Base-by-base conservation (phyloP, 2,797 vertebrate genomes). In the Tolypeutes matacus region DNA sequence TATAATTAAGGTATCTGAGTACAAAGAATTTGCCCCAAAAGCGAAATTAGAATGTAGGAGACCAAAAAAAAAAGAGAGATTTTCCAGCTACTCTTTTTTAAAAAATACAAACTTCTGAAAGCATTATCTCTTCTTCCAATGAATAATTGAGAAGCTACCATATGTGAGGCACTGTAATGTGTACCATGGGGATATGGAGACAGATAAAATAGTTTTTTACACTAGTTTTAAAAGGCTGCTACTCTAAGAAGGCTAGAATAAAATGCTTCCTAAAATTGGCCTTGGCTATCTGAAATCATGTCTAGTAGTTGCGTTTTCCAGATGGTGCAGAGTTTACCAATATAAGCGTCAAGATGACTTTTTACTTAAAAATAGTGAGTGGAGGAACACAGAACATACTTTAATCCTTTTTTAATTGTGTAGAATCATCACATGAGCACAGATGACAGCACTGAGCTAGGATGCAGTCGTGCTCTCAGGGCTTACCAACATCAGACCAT, bases 1-100 rank as follows among this genome's bases (percentile, higher is more conserved):
- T 96, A 80, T 97, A 97, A 97, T 97, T 97, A 97, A 97, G 78
- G 82, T 95, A 97, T 95, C 84, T 69, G 81, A 96, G 92, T 92
- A 95, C 90, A 96, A 96, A 96, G 88, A 97, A 92, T 90, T 96
- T 69, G 56, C 94, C 95, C 93, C 67, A 85, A 81, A 90, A 95
- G 72, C 85, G 96, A 93, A 96, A 94, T 92, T 94, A 95, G 81
- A 95, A 96, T 80, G 77, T 96, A 94, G 73, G 87, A 95, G 80
- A 84, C 53, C 96, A 95, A 96, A 77, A 36, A 42, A 25, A 73
- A 27, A 36, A 51, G 10, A 29, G 78, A 94, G 46, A 60, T 77
- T 49, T 96, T 96, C 60, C 65, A 96, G 81, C 62, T 97, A 78
- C 29, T 93, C 51, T 75, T 89, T 89, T 82, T 51, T 77, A 46